Conservation (phyloP, 2,797 vertebrate genomes). For the Pangasius mekongensis region DNA sequence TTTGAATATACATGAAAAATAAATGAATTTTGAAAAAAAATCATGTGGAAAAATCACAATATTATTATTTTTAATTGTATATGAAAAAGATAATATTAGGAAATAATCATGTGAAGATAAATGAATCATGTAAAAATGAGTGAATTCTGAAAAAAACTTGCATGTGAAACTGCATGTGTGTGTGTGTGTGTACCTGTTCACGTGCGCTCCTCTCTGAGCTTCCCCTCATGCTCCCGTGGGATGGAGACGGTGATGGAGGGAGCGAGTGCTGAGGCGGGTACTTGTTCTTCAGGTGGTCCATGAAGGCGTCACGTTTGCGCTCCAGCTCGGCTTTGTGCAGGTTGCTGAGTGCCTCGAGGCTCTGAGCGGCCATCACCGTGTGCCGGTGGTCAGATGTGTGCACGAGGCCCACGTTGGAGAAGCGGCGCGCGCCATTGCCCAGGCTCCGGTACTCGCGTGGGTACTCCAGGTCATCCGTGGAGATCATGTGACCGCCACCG, state of each 20-base stretch:
- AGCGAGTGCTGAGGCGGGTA: slow-evolving; percentile 88
- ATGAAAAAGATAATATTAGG: not conserved
- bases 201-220: slow-evolving; percentile 80
- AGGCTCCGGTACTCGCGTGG: slow-evolving; percentile 93
- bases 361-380: slow-evolving; percentile 95
- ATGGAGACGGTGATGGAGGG: slow-evolving; percentile 84
- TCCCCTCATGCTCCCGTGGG: slow-evolving; percentile 81
- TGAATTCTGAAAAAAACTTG: too few relatives aligned
- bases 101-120: not conserved
- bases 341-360: slow-evolving; percentile 94
- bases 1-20: not conserved
- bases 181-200: slow-evolving; percentile 82
- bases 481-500: slow-evolving; percentile 94
- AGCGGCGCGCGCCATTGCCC: slow-evolving; percentile 90
- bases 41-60: not conserved
- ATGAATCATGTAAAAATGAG: not conserved
- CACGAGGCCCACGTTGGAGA: slow-evolving; percentile 98
- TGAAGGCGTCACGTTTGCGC: slow-evolving; percentile 94
- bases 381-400: slow-evolving; percentile 96
- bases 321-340: slow-evolving; percentile 97
- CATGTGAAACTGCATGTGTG: too few relatives aligned
- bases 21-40: too few relatives aligned
- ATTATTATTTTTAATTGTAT: not conserved
- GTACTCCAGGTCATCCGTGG: slow-evolving; percentile 95
- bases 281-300: slow-evolving; percentile 98